These are phyloP conservation scores for Agrochola lychnidis DNA, from an alignment of 2,888 invertebrate genomes.

Conservation along the genomic window DNA sequence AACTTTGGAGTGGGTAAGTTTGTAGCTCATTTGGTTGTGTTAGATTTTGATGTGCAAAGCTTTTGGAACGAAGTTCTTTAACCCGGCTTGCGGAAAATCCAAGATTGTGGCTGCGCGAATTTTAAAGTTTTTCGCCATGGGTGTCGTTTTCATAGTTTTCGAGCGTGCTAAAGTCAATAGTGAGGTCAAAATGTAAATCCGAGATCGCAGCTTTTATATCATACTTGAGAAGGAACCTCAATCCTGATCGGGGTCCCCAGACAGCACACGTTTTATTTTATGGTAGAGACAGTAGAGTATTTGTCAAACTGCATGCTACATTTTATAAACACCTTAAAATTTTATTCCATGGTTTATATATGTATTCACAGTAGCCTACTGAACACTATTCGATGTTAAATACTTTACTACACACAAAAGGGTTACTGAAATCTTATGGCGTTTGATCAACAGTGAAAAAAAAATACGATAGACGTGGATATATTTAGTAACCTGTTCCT, in stretches of 20 bases:
- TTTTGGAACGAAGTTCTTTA: no score
- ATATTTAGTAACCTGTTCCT: no score
- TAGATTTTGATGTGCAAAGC: not conserved
- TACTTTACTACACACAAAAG: not conserved
- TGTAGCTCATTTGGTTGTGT: slow-evolving; percentile 14
- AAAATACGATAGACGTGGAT: no score
- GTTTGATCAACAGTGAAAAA: not conserved
- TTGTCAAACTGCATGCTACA: not conserved
- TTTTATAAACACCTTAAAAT: not conserved
- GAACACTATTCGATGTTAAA: not conserved
- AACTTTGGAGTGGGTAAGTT: slow-evolving; percentile 26
- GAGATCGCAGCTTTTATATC: no score
- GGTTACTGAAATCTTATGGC: not conserved
- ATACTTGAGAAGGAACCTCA: no score
- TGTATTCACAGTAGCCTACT: not conserved
- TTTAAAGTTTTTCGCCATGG: no score
- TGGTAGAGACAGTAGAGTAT: not conserved
- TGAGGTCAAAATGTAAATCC: no score
- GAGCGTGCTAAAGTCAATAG: no score
- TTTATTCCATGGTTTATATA: not conserved
- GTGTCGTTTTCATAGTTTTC: no score
- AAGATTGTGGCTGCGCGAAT: no score
- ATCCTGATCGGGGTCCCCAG: no score
- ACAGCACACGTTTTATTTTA: not conserved
- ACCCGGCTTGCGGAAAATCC: no score